Percentiles rank a stretch among this genome's conserved stretches.
phyloP scores from a whole-genome alignment of 2,113 vertebrate species.

The Laterallus jamaicensis region DNA sequence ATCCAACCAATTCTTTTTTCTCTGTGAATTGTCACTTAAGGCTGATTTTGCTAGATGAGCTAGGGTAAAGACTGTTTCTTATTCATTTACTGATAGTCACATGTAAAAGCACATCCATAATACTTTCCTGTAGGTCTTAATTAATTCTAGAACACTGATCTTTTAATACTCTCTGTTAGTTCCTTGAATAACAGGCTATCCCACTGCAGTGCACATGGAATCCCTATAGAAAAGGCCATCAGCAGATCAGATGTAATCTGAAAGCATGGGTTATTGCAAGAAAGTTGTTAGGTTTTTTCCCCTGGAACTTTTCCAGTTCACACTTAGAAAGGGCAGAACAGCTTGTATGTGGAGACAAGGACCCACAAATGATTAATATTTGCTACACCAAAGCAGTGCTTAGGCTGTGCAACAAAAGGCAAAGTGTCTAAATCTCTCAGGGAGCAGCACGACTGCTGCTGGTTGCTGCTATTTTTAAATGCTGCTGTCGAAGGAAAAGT shows the following conservation, averaged over 20 bases:
- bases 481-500: neutral
- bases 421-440: neutral
- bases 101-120: neutral
- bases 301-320: neutral
- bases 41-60: neutral
- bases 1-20: neutral
- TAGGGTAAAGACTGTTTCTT: neutral
- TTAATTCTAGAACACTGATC: neutral
- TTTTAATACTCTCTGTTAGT: neutral
- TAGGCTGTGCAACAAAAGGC: neutral
- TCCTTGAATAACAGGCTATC: neutral
- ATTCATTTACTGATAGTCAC: neutral
- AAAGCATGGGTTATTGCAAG: neutral
- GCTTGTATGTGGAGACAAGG: neutral
- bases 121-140: neutral
- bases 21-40: neutral
- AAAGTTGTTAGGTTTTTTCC: neutral
- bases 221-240: neutral
- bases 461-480: neutral
- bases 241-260: neutral
- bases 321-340: neutral
- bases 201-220: neutral
- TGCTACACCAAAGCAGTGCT: neutral
- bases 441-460: neutral
- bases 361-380: neutral